Evolutionary conservation across 2,113 vertebrate species (phyloP), one percentile per base, ranked within the genome.

Genomic region (Peromyscus leucopus): DNA sequence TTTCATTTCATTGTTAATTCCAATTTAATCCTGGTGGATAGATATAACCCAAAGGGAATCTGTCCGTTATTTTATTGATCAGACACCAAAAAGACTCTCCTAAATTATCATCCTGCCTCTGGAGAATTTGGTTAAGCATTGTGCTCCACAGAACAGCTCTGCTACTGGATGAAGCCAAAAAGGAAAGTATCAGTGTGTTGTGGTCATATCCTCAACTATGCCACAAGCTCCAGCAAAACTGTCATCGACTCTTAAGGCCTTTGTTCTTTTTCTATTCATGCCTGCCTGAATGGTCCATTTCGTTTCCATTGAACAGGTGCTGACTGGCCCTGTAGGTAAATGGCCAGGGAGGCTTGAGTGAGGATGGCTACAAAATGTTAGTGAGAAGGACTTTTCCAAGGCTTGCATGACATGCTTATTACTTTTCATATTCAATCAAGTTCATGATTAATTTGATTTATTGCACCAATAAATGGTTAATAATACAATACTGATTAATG

Each of bases 1-100:
- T 48, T 96, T 83, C 91, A 17, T 79, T 16, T 59, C 33, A 42
- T 90, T 96, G 91, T 46, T 31, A 89, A 59, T 90, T 90, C 26
- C 93, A 15, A 57, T 90, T 97, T 91, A 87, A 80, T 76, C n/a
- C 75, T 82, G 28, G 46, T 75, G 16, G 36, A 65, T 36, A 94
- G 2, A 76, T 72, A 39, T n/a, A 89, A 51, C 67, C 79, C 46
- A 74, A 95, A 84, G 93, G 39, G 8, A 79, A 74, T 65, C n/a
- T 75, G 3, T 17, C 42, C 8, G 48, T 94, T 92, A 33, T 65
- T 89, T 76, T 74, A 46, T 67, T 75, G 75, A 61, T 85, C 93
- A 59, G 69, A 63, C 89, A 86, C 28, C 21, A 96, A n/a, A 61
- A 80, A 1, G 3, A 24, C 7, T 76, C 1, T 63, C 46, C 7